phyloP scores from a whole-genome alignment of 2,113 vertebrate genomes.

The Variabilichromis moorii region DNA sequence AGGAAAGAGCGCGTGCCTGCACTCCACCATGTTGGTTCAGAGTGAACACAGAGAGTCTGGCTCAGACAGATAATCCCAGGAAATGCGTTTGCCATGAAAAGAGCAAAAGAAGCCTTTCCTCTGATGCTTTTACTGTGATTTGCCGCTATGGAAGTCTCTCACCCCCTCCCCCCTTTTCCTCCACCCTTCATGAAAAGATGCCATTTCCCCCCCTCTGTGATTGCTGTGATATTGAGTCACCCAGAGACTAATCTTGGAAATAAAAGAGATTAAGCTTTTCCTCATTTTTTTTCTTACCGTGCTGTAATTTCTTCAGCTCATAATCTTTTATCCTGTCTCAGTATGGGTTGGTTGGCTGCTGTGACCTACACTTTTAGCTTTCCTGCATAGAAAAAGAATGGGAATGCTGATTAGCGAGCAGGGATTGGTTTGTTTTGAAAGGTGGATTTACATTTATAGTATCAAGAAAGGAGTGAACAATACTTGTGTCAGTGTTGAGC shows the following conservation, averaged over 20 bases:
- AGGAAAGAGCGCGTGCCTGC: neutral
- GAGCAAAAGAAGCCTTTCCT: constrained; percentile 13
- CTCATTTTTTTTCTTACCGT: neutral
- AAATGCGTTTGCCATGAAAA: constrained; percentile 33
- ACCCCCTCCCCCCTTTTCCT: neutral
- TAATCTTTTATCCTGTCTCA: constrained; percentile 36
- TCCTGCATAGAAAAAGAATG: neutral
- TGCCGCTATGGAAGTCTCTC: constrained; percentile 13
- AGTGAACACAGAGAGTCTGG: neutral
- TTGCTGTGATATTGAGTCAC: constrained; percentile 55
- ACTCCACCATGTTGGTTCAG: constrained; percentile 17
- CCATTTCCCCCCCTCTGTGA: constrained; percentile 25
- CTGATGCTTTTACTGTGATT: constrained; percentile 21
- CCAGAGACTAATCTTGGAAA: constrained; percentile 56
- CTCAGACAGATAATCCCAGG: constrained; percentile 17
- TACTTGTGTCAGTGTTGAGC: neutral
- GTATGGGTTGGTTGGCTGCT: neutral
- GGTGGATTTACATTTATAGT: constrained; percentile 4
- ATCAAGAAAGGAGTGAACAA: neutral
- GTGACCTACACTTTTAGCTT: constrained; percentile 30
- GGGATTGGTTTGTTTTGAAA: constrained; percentile 1
- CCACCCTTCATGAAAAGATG: constrained; percentile 21
- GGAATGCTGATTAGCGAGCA: constrained; percentile 10
- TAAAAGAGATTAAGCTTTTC: constrained; percentile 53
- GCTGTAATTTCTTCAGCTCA: constrained; percentile 48